Evolutionary conservation across 2,888 invertebrate species (phyloP), one percentile per base, ranked within the genome.

Genomic region (Sussaba pulchella): DNA sequence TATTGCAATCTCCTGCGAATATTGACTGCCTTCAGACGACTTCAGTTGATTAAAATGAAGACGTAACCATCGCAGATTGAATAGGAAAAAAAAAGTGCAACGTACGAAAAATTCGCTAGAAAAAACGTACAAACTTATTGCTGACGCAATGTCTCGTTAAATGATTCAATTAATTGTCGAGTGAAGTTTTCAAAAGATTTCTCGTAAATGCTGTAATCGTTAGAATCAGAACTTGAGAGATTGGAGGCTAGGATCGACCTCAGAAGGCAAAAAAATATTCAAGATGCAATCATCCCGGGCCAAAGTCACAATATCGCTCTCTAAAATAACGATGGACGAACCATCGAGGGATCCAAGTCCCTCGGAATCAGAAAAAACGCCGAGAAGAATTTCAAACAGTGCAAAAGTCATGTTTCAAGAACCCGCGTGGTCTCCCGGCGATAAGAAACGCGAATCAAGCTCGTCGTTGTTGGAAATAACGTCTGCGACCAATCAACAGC

Each of bases 351-450:
- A n/a, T n/a, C n/a, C 31, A 6, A 71, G 61, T 43, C 24, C 50
- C n/a, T 61, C 66, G 4, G 50, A 61, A 19, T 43, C 80, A 39
- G 72, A 52, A 21, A 80, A 63, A 69, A 31, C 47, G n/a, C 76
- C 59, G 10, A 19, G 47, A 19, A 71, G n/a, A 72, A 6, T 6
- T 8, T 72, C 80, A 14, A 67, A 63, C 26, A 45, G 21, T 39
- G 67, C 76, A 0, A 72, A 71, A 69, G 80, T 80, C 6, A 72
- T 63, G n/a, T 80, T 80, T 21, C 67, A 17, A 26, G 73, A 63
- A 24, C 54, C 64, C 4, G 36, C 41, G 10, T 36, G n/a, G 9
- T 26, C 63, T 12, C 50, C 64, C 9, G 36, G 26, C 4, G 72
- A 73, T 52, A 47, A 75, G n/a, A 45, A 71, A 41, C 57, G 61